Evolutionary conservation across 2,113 vertebrate species (phyloP), one percentile per base, ranked within the genome.

Genomic region (Pimephales promelas): DNA sequence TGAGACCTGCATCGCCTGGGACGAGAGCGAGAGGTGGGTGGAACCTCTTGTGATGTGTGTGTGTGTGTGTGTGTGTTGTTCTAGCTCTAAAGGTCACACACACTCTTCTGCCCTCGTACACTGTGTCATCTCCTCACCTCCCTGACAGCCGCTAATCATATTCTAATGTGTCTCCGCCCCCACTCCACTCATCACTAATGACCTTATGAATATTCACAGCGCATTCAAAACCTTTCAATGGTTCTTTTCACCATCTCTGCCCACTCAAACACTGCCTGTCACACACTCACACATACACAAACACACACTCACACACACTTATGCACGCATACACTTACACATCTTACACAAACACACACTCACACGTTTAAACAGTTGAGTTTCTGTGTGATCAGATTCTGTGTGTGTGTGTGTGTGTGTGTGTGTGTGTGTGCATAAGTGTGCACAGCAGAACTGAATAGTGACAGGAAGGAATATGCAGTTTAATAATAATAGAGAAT

Each of bases 1-100:
- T 90, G 97, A 99, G 93, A 98, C 98, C 14, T 99, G 98, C 88
- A 97, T 99, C 86, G 93, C 97, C 40, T 99, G 98, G 98, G 97
- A 99, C 0, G 97, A 98, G 86, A 93, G 93, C 0, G 95, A 98
- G 70, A n/a, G 20, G 49, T 31, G 66, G 82, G 81, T 82, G 66
- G 62, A 72, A 6, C 52, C 20, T 0, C 31, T 36, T 68, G 31
- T 68, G 64, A 66, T 68, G 31, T 47, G 24, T 24, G 26, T 34
- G 59, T 85, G 57, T 76, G 68, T 20, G 61, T 49, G 62, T 68
- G 31, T 40, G 61, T 68, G 64, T n/a, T 68, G 68, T 84, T 34
- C 24, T 83, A 72, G 62, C 62, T 62, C 61, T 52, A 64, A 86
- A 87, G 78, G 86, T 52, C 78, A 82, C 72, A 81, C 62, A 14